A percentile compares a stretch with the other conserved stretches of the same genome.
phyloP scores from a whole-genome alignment of 2,113 vertebrate species.

The Varanus komodoensis region DNA sequence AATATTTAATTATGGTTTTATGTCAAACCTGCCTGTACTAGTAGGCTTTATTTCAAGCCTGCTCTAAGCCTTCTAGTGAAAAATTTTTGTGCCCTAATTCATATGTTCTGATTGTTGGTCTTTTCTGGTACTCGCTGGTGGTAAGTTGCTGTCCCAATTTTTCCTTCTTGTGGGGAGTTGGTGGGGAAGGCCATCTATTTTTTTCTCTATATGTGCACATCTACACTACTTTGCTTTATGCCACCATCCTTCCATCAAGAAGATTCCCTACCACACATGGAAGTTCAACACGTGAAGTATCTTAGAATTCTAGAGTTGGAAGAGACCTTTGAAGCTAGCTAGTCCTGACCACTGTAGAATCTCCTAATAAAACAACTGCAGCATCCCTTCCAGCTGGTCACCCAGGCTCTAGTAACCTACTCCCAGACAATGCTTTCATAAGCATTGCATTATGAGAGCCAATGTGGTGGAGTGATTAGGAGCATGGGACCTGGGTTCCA shows the following conservation, averaged over 20 bases:
- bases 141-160: too few species aligned
- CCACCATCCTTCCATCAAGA: background rate
- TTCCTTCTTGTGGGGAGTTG: too few species aligned
- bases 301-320: background rate
- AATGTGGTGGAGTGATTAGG: too few species aligned
- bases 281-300: background rate
- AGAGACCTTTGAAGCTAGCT: background rate
- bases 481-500: too few species aligned
- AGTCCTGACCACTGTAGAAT: background rate
- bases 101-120: constrained; percentile 31
- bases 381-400: background rate
- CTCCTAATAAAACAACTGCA: background rate
- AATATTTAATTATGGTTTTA: constrained; percentile 31
- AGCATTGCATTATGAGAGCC: too few species aligned
- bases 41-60: constrained; percentile 10
- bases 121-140: background rate
- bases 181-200: background rate
- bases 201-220: background rate
- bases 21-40: constrained; percentile 2
- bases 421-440: too few species aligned
- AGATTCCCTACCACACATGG: background rate
- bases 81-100: background rate
- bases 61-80: background rate
- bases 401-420: too few species aligned
- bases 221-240: background rate